Base-by-base conservation (phyloP, 2,113 vertebrate genomes). In the Sakesphorus luctuosus region DNA sequence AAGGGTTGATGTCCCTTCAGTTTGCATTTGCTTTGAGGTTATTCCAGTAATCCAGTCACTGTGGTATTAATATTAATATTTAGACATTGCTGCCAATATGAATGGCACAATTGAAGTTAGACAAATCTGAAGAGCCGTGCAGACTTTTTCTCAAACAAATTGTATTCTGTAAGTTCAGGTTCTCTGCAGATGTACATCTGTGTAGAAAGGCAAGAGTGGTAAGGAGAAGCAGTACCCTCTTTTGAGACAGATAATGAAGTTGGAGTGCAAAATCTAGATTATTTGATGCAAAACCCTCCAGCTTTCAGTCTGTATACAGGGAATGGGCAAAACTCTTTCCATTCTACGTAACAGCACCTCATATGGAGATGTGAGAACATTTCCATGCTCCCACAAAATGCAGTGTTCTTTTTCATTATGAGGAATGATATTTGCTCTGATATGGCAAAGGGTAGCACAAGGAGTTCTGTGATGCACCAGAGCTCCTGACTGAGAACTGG, bases 1-100 rank as follows among this genome's bases (percentile, higher is more conserved):
- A 69, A 69, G 29, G 7, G 50, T 29, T 71, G 21, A 52, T 63
- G 40, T 66, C 53, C 43, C 33, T 83, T 85, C 38, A 59, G 25
- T 73, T 66, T 91, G 29, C 16, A 52, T 80, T 91, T 93, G 50
- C 35, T 95, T 77, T 91, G 84, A 93, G 53, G 62, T 71, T 74
- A 67, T 66, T 79, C 35, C 67, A 83, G 50, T 76, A 79, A 95
- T 66, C n/a, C n/a, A 47, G 26, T 43, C 77, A 31, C 7, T 67
- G 66, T 80, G 66, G 18, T 20, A 83, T 69, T 85, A 79, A 83
- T 80, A 86, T 63, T 85, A 83, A 50, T 79, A 80, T 63, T 58
- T 73, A 74, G 72, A 12, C n/a, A 46, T 58, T 72, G 18, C 24
- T 87, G 63, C 50, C 50, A 47, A 4, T 74, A 36, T 18, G 29